Evolutionary conservation across 2,113 vertebrate genomes (phyloP).

Genomic region (Dasyornis broadbenti): DNA sequence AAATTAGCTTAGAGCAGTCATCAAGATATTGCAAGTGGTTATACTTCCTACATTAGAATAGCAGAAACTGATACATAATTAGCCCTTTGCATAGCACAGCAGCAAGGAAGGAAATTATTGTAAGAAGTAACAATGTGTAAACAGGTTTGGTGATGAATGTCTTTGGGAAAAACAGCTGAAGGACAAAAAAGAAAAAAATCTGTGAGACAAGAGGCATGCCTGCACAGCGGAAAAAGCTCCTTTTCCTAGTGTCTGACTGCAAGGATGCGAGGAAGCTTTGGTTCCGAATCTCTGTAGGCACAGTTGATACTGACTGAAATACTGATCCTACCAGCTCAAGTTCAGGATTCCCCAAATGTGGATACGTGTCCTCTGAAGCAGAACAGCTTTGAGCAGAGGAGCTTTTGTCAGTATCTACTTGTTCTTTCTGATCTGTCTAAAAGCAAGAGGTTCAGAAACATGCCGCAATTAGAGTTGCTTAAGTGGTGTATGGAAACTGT

Average conservation of each 20-base stretch:
- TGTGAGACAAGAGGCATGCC: not conserved
- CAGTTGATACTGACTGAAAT: not conserved
- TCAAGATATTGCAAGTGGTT: not conserved
- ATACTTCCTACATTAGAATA: not conserved
- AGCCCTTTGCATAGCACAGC: not conserved
- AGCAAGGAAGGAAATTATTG: not conserved
- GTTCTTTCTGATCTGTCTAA: not conserved
- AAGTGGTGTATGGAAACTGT: not conserved
- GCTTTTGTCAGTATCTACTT: not conserved
- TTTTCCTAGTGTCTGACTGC: not conserved
- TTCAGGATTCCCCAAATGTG: not conserved
- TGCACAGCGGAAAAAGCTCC: not conserved
- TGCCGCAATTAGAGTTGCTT: not conserved
- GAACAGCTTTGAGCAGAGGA: not conserved
- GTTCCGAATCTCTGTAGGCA: not conserved
- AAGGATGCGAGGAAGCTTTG: not conserved
- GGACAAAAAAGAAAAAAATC: not conserved
- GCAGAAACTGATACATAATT: not conserved
- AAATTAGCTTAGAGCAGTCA: constrained; percentile 9
- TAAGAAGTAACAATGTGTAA: not conserved
- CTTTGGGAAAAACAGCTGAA: not conserved
- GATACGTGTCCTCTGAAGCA: not conserved
- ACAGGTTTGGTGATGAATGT: not conserved
- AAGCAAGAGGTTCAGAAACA: not conserved
- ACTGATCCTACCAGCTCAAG: not conserved